Evolutionary conservation across 2,888 invertebrate genomes (phyloP).

Genomic region (Drosophila peninsularis): DNA sequence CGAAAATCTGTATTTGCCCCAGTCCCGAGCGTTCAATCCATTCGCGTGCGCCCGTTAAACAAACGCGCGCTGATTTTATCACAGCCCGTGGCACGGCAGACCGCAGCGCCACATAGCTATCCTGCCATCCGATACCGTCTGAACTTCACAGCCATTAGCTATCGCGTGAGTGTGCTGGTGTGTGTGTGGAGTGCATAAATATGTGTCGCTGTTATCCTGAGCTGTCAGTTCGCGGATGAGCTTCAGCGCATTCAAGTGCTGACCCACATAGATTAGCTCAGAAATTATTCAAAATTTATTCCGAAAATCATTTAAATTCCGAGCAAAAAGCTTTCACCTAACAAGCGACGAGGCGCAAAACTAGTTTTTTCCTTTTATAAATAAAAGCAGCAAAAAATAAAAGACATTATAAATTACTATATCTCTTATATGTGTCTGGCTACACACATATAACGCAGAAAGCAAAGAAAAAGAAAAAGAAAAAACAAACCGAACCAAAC

Average conservation of each 20-base stretch:
- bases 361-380: constrained; percentile 53
- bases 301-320: constrained; percentile 30
- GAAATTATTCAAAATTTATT: constrained; percentile 30
- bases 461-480: constrained; percentile 15
- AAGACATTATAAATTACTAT: constrained; percentile 71
- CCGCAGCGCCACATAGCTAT: constrained; percentile 21
- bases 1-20: constrained; percentile 29
- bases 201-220: constrained; percentile 58
- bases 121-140: constrained; percentile 50
- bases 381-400: constrained; percentile 56
- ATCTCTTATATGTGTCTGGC: constrained; percentile 39
- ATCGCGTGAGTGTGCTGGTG: constrained; percentile 13
- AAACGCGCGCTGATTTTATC: constrained; percentile 68
- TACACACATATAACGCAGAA: constrained; percentile 18
- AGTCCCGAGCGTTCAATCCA: background rate
- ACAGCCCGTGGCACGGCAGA: constrained; percentile 31
- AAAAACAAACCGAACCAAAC: constrained; percentile 35
- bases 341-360: constrained; percentile 49
- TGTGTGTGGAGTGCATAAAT: constrained; percentile 55
- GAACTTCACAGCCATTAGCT: constrained; percentile 6
- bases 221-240: constrained; percentile 58
- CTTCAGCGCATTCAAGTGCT: constrained; percentile 53
- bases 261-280: constrained; percentile 64
- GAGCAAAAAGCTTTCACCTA: constrained; percentile 68
- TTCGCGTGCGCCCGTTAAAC: constrained; percentile 64